These are phyloP conservation scores for Delia radicum DNA, from an alignment of 1,140 invertebrate species.

Conservation along the genomic window DNA sequence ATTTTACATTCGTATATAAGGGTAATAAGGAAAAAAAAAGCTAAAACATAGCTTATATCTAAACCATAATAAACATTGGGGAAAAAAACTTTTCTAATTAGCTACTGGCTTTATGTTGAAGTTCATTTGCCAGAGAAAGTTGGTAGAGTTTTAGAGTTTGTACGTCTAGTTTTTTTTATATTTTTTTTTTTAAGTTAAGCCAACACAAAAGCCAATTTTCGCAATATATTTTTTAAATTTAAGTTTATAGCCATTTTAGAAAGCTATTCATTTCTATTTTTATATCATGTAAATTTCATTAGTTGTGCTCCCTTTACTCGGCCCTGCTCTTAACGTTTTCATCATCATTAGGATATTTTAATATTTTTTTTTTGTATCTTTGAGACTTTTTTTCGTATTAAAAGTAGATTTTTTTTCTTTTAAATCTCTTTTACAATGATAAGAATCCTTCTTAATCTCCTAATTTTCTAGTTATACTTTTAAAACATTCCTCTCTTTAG, in stretches of 20 bases:
- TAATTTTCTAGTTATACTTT: background rate
- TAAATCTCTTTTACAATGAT: background rate
- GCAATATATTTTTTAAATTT: background rate
- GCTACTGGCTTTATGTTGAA: constrained; percentile 24
- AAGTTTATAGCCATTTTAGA: background rate
- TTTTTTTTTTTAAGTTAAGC: constrained; percentile 17
- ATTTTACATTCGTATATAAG: background rate
- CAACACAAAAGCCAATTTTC: background rate
- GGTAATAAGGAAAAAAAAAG: background rate
- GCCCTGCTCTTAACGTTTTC: background rate
- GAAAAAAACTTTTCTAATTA: constrained; percentile 29
- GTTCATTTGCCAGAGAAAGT: constrained; percentile 22
- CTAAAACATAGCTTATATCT: background rate
- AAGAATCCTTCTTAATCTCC: background rate
- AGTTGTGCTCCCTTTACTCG: background rate
- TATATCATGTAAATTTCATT: background rate
- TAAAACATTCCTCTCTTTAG: background rate
- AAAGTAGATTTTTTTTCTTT: background rate
- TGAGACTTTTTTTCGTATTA: background rate
- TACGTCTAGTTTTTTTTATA: background rate
- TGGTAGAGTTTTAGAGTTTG: background rate
- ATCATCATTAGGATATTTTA: background rate
- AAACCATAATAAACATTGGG: background rate
- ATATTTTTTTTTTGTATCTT: background rate
- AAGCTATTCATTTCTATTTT: background rate